These are phyloP conservation scores for Cichladusa arquata DNA, from an alignment of 2,113 vertebrate species.

Conservation along the genomic window DNA sequence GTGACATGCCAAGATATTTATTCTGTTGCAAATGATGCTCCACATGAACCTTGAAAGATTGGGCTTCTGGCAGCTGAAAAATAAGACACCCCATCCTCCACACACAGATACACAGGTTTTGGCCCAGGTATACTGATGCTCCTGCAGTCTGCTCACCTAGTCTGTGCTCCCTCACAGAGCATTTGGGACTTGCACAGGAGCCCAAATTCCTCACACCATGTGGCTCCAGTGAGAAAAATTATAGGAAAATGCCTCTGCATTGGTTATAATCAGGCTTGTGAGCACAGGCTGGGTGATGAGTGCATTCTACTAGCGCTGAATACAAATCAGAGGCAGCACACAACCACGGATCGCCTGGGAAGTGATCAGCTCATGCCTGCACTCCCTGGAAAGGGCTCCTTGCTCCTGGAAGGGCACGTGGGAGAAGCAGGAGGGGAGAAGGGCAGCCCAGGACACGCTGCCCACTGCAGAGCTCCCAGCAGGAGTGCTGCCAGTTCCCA, in stretches of 20 bases:
- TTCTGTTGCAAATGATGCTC: background rate
- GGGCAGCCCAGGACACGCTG: constrained; percentile 15
- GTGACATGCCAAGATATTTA: background rate
- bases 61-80: background rate
- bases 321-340: background rate
- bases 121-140: background rate
- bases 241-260: background rate
- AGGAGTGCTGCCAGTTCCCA: constrained; percentile 41
- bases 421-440: background rate
- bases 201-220: background rate
- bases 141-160: background rate
- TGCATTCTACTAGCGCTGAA: background rate
- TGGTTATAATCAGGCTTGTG: background rate
- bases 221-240: background rate
- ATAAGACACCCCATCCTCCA: background rate
- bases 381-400: background rate
- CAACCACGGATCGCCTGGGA: background rate
- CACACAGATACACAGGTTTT: background rate
- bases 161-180: background rate
- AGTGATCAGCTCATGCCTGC: background rate
- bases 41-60: background rate
- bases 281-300: background rate
- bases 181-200: background rate
- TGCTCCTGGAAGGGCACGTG: background rate
- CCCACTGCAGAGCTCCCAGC: background rate